A percentile compares a stretch with the other conserved stretches of the same genome.
phyloP scores from a whole-genome alignment of 2,113 vertebrate genomes.

The Lasiurus borealis region DNA sequence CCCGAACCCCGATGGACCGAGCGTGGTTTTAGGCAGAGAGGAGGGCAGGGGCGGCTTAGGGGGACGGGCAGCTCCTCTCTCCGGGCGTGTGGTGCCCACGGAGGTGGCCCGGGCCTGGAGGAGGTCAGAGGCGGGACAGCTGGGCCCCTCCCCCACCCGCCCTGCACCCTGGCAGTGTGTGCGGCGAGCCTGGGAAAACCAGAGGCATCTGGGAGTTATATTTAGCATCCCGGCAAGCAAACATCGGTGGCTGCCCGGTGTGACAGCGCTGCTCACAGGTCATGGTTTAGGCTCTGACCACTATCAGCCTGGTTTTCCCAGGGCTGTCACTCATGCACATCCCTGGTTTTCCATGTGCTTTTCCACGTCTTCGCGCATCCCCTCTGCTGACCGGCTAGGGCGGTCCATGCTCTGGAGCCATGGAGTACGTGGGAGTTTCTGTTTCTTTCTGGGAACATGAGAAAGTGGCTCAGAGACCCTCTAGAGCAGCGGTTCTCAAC shows the following conservation, averaged over 20 bases:
- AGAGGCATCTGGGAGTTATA: neutral
- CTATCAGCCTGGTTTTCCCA: neutral
- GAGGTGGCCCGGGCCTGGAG: neutral
- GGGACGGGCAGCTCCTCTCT: neutral
- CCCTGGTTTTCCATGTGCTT: neutral
- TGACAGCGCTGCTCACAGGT: neutral
- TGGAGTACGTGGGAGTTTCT: neutral
- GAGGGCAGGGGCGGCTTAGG: neutral
- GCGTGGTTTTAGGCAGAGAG: neutral
- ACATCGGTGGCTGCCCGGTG: neutral
- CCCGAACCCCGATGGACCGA: neutral
- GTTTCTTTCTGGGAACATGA: neutral
- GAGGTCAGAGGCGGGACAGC: neutral
- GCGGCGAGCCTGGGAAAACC: neutral
- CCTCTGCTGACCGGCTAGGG: neutral
- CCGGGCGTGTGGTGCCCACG: neutral
- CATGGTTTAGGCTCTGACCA: neutral
- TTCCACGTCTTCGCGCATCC: neutral
- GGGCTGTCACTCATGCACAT: neutral
- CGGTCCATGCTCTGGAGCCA: neutral
- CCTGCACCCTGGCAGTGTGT: neutral
- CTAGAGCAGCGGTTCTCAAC: no score
- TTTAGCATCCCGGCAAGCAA: constrained; percentile 52
- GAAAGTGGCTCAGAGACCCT: neutral
- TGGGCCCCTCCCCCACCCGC: neutral